Evolutionary conservation across 2,888 invertebrate genomes (phyloP).

Genomic region (Chelonus formosanus): DNA sequence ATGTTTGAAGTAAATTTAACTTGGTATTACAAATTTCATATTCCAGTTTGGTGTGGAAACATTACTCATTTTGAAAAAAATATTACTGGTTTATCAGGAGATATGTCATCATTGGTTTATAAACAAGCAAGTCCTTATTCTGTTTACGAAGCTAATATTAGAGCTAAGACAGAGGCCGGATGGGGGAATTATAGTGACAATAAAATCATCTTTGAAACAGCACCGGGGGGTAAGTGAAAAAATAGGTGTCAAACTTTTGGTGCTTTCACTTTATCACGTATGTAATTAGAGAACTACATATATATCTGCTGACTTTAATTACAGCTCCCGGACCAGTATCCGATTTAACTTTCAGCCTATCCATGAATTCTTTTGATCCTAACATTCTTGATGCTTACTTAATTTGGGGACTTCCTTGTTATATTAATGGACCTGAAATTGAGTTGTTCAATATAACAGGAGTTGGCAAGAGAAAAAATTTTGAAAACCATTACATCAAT

Average conservation of each 20-base stretch:
- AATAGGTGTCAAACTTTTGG: no score
- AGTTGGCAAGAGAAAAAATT: conserved; percentile 46
- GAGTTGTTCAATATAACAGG: conserved; percentile 49
- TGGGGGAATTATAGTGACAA: conserved; percentile 47
- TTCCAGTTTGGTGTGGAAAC: conserved; percentile 49
- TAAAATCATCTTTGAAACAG: conserved; percentile 40
- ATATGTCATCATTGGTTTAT: conserved; percentile 34
- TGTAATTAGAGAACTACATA: no score
- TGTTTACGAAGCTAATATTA: conserved; percentile 48
- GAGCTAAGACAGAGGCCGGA: conserved; percentile 52
- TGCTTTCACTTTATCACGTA: no score
- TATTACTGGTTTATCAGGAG: conserved; percentile 36
- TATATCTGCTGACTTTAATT: background rate
- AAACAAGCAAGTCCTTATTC: conserved; percentile 44
- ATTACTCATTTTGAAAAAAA: conserved; percentile 14
- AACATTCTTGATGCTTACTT: conserved; percentile 50
- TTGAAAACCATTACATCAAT: conserved; percentile 35
- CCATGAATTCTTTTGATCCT: conserved; percentile 38
- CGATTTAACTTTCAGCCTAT: conserved; percentile 43
- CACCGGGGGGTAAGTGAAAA: conserved; percentile 34
- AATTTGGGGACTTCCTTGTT: conserved; percentile 54
- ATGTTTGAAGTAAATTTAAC: conserved; percentile 46
- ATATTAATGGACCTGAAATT: conserved; percentile 48
- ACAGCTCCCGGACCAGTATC: conserved; percentile 50
- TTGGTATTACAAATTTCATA: conserved; percentile 44